Evolutionary conservation across 2,797 vertebrate species (phyloP).

Genomic region (Tokudaia tokunoshimensis): DNA sequence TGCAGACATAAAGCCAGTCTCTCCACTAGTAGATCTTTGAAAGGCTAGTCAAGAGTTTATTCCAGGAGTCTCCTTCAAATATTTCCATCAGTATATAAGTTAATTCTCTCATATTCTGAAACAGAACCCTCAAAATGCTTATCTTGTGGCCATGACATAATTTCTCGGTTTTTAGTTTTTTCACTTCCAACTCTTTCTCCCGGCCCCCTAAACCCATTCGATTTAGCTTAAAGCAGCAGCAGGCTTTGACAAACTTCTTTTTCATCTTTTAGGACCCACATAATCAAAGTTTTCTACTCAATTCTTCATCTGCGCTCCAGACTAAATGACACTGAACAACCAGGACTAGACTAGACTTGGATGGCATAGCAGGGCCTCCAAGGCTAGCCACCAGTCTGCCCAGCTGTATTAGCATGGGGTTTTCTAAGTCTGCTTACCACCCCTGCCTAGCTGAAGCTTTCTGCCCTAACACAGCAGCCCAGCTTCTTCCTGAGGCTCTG

Average conservation of each 20-base stretch:
- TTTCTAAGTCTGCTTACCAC: neutral
- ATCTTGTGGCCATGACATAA: neutral
- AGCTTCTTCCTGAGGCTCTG: neutral
- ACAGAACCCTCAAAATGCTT: neutral
- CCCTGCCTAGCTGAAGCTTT: neutral
- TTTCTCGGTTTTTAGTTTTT: neutral
- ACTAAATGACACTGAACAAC: neutral
- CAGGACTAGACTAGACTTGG: neutral
- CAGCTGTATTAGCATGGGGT: neutral
- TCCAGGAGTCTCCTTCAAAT: neutral
- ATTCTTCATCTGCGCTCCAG: constrained; percentile 17
- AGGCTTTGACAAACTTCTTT: neutral
- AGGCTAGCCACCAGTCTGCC: neutral
- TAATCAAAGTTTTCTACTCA: constrained; percentile 1
- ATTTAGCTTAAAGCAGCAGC: constrained; percentile 28
- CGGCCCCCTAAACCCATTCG: constrained; percentile 17
- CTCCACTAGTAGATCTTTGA: neutral
- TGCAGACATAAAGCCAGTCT: neutral
- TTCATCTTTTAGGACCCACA: neutral
- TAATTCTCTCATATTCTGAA: constrained; percentile 36
- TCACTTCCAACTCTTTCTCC: neutral
- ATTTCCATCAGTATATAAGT: neutral
- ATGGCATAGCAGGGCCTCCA: neutral
- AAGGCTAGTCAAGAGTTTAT: neutral
- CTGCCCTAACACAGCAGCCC: neutral